phyloP scores from a whole-genome alignment of 2,888 invertebrate species.

The Stictocephala bisonia region DNA sequence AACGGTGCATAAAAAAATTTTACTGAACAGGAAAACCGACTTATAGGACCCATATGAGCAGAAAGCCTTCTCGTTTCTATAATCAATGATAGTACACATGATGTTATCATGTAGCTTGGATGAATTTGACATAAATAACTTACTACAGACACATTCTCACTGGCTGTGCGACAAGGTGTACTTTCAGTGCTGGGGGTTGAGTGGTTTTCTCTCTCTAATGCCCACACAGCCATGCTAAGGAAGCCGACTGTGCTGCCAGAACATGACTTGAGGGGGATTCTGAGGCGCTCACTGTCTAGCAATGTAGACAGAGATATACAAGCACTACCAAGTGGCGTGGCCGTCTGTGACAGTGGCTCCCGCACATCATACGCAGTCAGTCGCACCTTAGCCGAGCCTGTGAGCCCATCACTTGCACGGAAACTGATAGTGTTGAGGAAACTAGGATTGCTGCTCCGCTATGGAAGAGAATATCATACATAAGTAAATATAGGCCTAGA shows the following conservation, averaged over 20 bases:
- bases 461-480: constrained; percentile 58
- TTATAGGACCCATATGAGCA: too few relatives aligned
- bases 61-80: too few relatives aligned
- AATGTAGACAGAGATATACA: constrained; percentile 54
- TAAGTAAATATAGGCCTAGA: neutral
- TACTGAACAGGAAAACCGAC: too few relatives aligned
- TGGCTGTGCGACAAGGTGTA: constrained; percentile 68
- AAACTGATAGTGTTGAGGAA: constrained; percentile 91
- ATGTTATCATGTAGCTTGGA: too few relatives aligned
- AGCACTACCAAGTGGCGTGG: constrained; percentile 74
- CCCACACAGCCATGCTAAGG: constrained; percentile 88
- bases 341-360: constrained; percentile 85
- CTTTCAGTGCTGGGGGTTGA: constrained; percentile 77
- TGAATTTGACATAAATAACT: too few relatives aligned
- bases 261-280: constrained; percentile 71
- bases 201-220: constrained; percentile 79
- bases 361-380: constrained; percentile 89
- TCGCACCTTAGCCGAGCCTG: constrained; percentile 77
- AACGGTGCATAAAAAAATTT: too few relatives aligned
- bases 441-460: constrained; percentile 86
- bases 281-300: constrained; percentile 48
- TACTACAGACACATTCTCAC: constrained; percentile 34
- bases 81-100: too few relatives aligned
- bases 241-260: constrained; percentile 82
- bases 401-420: constrained; percentile 82